A percentile compares a stretch with the other conserved stretches of the same genome.
These are phyloP conservation scores for Acanthosepion pharaonis DNA, from an alignment of 2,888 invertebrate genomes.

Conservation along the genomic window DNA sequence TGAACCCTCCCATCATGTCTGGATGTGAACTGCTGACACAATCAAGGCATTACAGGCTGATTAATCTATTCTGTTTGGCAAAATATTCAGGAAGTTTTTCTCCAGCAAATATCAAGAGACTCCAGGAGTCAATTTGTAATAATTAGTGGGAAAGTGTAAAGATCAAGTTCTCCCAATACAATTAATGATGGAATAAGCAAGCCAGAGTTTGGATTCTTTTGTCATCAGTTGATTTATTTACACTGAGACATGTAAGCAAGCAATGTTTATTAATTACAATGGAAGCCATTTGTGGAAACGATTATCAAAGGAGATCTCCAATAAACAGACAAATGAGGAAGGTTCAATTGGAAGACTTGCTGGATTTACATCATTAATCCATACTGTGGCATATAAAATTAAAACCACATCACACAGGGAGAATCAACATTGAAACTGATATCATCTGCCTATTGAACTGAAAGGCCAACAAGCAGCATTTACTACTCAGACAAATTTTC, in stretches of 20 bases:
- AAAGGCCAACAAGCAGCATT: neutral
- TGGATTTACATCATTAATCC: neutral
- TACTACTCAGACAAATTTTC: neutral
- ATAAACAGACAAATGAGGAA: neutral
- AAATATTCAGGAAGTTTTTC: neutral
- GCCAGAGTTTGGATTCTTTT: neutral
- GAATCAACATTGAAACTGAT: neutral
- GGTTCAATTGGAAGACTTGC: neutral
- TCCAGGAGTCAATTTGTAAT: neutral
- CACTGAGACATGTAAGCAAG: neutral
- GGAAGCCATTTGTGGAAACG: slow-evolving; percentile 17
- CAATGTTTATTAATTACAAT: neutral
- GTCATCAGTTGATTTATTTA: slow-evolving; percentile 12
- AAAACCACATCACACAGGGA: neutral
- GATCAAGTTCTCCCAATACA: slow-evolving; percentile 10
- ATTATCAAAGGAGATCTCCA: neutral
- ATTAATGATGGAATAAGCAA: neutral
- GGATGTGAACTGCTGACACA: neutral
- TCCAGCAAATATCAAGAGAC: neutral
- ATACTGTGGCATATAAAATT: neutral
- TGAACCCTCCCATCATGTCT: neutral
- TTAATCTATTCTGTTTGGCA: neutral
- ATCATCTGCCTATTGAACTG: neutral
- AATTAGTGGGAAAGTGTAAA: neutral
- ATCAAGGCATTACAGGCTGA: neutral